These are phyloP conservation scores for Myotis lucifugus DNA, from an alignment of 2,113 vertebrate genomes.

Conservation along the genomic window DNA sequence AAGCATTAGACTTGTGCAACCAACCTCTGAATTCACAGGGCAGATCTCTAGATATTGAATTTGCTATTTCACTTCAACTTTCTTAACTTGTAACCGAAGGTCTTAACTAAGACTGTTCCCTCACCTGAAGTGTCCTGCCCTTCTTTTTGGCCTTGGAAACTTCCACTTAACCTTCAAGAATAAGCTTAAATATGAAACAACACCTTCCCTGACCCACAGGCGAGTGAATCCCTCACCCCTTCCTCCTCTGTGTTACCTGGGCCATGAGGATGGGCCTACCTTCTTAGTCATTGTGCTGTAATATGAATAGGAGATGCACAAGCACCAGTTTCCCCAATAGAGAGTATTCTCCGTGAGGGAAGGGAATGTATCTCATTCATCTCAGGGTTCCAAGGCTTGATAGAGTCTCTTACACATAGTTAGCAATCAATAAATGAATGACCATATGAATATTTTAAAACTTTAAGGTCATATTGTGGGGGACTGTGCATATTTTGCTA, in stretches of 20 bases:
- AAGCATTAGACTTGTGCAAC: slow-evolving; percentile 38
- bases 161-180: neutral
- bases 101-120: neutral
- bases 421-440: slow-evolving; percentile 46
- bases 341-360: slow-evolving; percentile 44
- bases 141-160: neutral
- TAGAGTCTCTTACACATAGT: neutral
- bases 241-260: neutral
- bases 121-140: neutral
- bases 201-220: neutral
- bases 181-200: neutral
- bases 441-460: slow-evolving; percentile 49
- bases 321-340: neutral
- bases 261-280: neutral
- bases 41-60: slow-evolving; percentile 28
- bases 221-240: neutral
- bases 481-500: slow-evolving; percentile 56
- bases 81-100: slow-evolving; percentile 1
- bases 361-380: slow-evolving; percentile 21
- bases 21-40: slow-evolving; percentile 45
- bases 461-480: slow-evolving; percentile 29
- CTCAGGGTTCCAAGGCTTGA: neutral
- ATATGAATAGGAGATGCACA: neutral
- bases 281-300: neutral
- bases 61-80: slow-evolving; percentile 34